Conservation (phyloP, 2,797 vertebrate species). For the Sebastes nivosus region DNA sequence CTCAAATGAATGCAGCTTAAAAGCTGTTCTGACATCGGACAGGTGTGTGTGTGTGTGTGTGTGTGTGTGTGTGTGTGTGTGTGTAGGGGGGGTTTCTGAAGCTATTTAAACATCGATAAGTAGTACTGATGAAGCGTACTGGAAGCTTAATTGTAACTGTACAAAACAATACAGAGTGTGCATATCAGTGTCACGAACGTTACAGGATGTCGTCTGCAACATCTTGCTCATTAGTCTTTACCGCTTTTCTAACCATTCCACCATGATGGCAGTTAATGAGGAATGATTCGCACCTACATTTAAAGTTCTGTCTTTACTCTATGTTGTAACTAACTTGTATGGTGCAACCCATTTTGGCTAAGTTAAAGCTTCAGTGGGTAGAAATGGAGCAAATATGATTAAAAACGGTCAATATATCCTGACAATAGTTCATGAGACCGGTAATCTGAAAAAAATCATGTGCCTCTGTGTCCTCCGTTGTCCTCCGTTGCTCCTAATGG, state of each 20-base stretch:
- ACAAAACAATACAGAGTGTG: not conserved
- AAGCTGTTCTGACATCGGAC: not conserved
- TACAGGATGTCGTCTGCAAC: not conserved
- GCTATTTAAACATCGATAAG: not conserved
- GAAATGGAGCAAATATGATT: too few relatives aligned
- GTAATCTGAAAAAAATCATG: too few relatives aligned
- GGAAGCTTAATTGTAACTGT: not conserved
- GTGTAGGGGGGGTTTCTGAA: not conserved
- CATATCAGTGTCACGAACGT: not conserved
- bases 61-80: too few relatives aligned
- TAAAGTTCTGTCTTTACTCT: not conserved
- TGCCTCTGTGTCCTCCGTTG: too few relatives aligned
- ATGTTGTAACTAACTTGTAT: not conserved
- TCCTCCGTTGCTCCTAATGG: too few relatives aligned
- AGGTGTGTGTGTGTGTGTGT: too few relatives aligned
- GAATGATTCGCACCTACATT: not conserved
- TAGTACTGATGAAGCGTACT: not conserved
- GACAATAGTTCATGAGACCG: accelerated
- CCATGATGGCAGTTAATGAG: not conserved
- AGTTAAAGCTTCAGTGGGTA: too few relatives aligned
- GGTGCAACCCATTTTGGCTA: not conserved
- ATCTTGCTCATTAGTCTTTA: not conserved
- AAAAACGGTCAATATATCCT: too few relatives aligned
- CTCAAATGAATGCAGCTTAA: not conserved
- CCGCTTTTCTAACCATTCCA: not conserved